Base-by-base conservation (phyloP, 2,888 invertebrate species). In the Scaptomyza polygonia region DNA sequence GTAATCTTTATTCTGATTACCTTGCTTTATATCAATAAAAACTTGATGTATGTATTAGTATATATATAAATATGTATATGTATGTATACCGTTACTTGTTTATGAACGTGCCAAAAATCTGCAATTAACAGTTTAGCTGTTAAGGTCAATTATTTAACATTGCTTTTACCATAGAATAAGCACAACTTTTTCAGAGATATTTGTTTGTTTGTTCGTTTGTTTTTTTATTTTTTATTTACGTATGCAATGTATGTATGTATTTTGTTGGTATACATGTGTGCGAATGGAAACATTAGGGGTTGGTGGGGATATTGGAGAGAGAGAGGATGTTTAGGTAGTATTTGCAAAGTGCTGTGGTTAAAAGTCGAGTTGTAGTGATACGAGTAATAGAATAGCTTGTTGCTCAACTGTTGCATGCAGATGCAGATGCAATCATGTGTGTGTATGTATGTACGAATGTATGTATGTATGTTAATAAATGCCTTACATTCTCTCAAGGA, bases 161-260 rank as follows among this genome's bases (percentile, higher is more conserved):
- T 72, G 76, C 71, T 55, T 63, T 59, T 47, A 47, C 21, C 25
- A 59, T 67, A 34, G 36, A 52, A 57, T 65, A 70, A 65, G 66
- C 72, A 75, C 53, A 58, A 56, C 45, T 57, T 16, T 44, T 48
- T 34, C 39, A 39, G n/a, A 39, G 14, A 36, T 49, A 53, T 45
- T 14, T 34, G n/a, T 34, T 39, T 71, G 34, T 43, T 3, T 36
- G 34, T n/a, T n/a, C n/a, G 11, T 5, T 9, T 30, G 30, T 44
- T 3, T 36, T 29, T n/a, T n/a, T 55, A 36, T 65, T 42, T 16
- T 42, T 3, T 7, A n/a, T 6, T 16, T 34, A 4, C 25, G 11
- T 43, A 8, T 36, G 36, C 7, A 29, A 11, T n/a, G 30, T 11
- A 32, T 44, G 36, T 16, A 7, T 56, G 34, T 55, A 36, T 65